Evolutionary conservation across 2,113 vertebrate genomes (phyloP).

Genomic region (Oryzias javanicus): DNA sequence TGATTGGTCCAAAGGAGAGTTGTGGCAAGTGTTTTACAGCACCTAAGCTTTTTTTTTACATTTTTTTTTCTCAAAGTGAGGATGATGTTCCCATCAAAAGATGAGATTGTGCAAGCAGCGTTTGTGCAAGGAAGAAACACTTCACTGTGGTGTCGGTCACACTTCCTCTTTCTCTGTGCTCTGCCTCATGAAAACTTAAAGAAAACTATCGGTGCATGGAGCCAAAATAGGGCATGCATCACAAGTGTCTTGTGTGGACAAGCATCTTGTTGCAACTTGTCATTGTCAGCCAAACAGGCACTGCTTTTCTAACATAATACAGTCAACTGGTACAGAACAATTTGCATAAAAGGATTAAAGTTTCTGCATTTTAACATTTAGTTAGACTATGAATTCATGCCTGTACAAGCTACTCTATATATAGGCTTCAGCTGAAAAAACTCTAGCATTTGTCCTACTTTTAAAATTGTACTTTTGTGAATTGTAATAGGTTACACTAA

Average conservation of each 20-base stretch:
- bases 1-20: background rate
- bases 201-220: slow-evolving; percentile 21
- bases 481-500: too few relatives aligned
- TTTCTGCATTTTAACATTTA: too few relatives aligned
- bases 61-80: too few relatives aligned
- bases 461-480: too few relatives aligned
- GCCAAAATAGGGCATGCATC: background rate
- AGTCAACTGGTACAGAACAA: background rate
- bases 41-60: too few relatives aligned
- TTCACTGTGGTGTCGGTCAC: slow-evolving; percentile 19
- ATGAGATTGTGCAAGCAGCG: background rate
- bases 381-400: too few relatives aligned
- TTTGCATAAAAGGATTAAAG: too few relatives aligned
- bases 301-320: slow-evolving; percentile 17
- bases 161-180: slow-evolving; percentile 53
- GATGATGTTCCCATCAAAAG: background rate
- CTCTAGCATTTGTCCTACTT: too few relatives aligned
- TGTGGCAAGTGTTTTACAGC: background rate
- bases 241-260: background rate
- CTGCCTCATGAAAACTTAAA: slow-evolving; percentile 15
- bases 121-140: slow-evolving; percentile 9
- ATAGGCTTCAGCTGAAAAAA: too few relatives aligned
- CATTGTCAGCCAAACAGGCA: slow-evolving; percentile 38
- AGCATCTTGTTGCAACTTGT: slow-evolving; percentile 3
- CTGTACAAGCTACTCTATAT: too few relatives aligned